Percentiles rank a stretch among this genome's conserved stretches.
Evolutionary conservation across 2,113 vertebrate species (phyloP).

Genomic region (Columba janthina): DNA sequence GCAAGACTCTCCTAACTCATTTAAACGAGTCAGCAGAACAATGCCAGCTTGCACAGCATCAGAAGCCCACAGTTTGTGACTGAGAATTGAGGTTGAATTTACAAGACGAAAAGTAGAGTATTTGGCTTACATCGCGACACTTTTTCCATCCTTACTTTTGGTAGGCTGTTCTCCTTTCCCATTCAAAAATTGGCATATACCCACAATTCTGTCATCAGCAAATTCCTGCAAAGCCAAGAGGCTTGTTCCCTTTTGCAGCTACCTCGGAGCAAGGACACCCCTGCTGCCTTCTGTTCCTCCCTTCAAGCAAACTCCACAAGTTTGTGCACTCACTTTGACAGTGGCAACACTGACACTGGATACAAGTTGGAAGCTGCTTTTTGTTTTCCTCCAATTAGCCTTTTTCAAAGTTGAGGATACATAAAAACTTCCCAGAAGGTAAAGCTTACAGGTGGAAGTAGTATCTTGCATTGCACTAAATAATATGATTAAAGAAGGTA

Average conservation of each 20-base stretch:
- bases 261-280: neutral
- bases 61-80: neutral
- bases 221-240: neutral
- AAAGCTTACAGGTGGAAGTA: neutral
- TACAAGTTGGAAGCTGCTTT: neutral
- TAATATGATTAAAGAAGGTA: neutral
- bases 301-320: neutral
- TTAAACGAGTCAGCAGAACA: neutral
- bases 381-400: neutral
- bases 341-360: rapidly evolving
- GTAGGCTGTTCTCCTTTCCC: neutral
- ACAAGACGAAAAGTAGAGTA: neutral
- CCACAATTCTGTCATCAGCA: neutral
- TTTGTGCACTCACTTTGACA: neutral
- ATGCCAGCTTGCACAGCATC: neutral
- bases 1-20: neutral
- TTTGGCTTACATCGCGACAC: rapidly evolving
- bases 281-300: neutral
- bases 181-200: neutral
- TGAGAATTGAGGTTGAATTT: neutral
- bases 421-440: neutral
- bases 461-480: neutral
- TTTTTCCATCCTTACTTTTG: neutral
- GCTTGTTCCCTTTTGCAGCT: neutral
- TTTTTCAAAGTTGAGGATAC: neutral